These are phyloP conservation scores for Hydriomena furcata DNA, from an alignment of 2,888 invertebrate genomes.

Conservation along the genomic window DNA sequence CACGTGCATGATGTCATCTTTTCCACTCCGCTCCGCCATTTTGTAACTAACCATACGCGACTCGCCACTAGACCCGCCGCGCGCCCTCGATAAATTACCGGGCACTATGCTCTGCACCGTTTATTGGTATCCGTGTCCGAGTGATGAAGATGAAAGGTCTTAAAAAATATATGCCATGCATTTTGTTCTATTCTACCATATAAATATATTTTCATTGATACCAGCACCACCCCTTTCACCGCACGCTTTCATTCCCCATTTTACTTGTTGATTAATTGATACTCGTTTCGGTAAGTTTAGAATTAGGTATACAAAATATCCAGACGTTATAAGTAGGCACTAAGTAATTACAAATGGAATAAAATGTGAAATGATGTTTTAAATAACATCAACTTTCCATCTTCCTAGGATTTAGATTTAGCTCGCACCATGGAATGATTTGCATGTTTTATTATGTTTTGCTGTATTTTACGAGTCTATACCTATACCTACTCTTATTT, in stretches of 20 bases:
- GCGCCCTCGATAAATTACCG: conserved; percentile 2
- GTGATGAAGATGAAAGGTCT: background rate
- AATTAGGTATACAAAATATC: too few relatives aligned
- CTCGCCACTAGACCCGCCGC: background rate
- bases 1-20: conserved; percentile 65
- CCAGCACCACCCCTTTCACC: background rate
- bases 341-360: too few relatives aligned
- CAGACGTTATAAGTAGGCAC: too few relatives aligned
- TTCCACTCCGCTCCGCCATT: conserved; percentile 51
- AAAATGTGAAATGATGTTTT: too few relatives aligned
- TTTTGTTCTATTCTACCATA: background rate
- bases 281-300: too few relatives aligned
- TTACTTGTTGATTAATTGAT: conserved; percentile 6
- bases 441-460: too few relatives aligned
- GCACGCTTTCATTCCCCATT: background rate
- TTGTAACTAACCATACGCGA: conserved; percentile 45
- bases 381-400: too few relatives aligned
- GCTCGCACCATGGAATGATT: too few relatives aligned
- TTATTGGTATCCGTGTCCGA: conserved; percentile 1
- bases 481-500: too few relatives aligned
- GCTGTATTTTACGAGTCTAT: too few relatives aligned
- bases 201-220: background rate
- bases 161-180: background rate
- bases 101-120: conserved; percentile 2
- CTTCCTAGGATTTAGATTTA: too few relatives aligned